Base-by-base conservation (phyloP, 2,113 vertebrate genomes). In the Brachionichthys hirsutus region DNA sequence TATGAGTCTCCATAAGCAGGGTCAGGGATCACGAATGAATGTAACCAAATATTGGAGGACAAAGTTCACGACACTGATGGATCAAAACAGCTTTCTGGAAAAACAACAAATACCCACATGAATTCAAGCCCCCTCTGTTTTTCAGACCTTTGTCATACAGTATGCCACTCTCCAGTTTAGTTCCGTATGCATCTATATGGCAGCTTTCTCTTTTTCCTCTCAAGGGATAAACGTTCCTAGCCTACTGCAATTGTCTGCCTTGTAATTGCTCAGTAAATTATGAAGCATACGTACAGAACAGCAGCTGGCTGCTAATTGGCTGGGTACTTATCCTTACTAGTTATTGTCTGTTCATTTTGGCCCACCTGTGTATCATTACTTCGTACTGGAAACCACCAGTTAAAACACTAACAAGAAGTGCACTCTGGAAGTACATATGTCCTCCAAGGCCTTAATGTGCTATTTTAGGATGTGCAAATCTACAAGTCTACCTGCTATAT, bases 1-100 rank as follows among this genome's bases (percentile, higher is more conserved):
- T 2, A 50, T 3, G 2, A 24, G 43, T 16, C 41, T 30, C 24
- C 24, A 40, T 19, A 34, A 30, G 51, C 2, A 1, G 34, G 40
- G 50, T 49, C 55, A 48, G 22, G 22, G 47, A 57, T 53, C 62
- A 41, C 43, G 54, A 46, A 72, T 59, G 63, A 63, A 63, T 17
- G 16, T 11, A 15, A 47, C 36, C 30, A 54, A 55, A 65, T 54
- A 62, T 5, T 38, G 54, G 16, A 17, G 34, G 6, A 42, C 34
- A 30, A 13, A 34, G 40, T 55, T 15, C 16, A 34, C 48, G 13
- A 18, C 49, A 19, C 12, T 42, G 51, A 60, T 51, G 35, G 48
- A 53, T 15, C 2, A 7, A 3, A 8, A 24, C 17, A 49, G 6
- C 30, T 30, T 9, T 12, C 14, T 15, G 30, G 8, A n/a, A 17